Evolutionary conservation across 2,888 invertebrate genomes (phyloP).

Genomic region (Tuta absoluta): DNA sequence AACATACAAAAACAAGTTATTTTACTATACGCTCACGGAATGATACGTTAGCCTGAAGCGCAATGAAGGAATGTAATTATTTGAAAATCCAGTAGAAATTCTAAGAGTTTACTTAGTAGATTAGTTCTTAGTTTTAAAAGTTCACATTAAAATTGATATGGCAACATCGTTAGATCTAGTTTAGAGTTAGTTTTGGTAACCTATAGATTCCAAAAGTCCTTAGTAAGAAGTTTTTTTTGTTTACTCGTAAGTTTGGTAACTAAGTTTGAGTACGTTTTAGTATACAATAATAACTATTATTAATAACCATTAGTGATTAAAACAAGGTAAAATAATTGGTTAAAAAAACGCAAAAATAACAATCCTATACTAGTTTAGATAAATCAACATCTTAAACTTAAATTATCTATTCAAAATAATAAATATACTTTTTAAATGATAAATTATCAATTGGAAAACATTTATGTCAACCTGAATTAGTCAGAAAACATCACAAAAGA

Average conservation of each 20-base stretch:
- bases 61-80: slow-evolving; percentile 47
- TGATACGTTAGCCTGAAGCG: slow-evolving; percentile 24
- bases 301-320: not conserved
- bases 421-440: slow-evolving; percentile 11
- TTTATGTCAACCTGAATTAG: not conserved
- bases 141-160: slow-evolving; percentile 37
- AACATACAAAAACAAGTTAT: not conserved
- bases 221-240: slow-evolving; percentile 13
- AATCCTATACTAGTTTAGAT: not conserved
- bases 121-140: slow-evolving; percentile 37
- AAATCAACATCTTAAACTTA: not conserved
- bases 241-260: slow-evolving; percentile 28
- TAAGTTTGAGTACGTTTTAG: slow-evolving; percentile 19
- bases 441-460: slow-evolving; percentile 3
- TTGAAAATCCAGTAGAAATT: slow-evolving; percentile 60
- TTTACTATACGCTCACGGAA: not conserved
- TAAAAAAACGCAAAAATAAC: not conserved
- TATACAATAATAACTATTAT: slow-evolving; percentile 2
- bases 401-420: not conserved
- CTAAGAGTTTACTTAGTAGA: slow-evolving; percentile 65
- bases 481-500: too few species aligned
- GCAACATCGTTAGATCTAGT: slow-evolving; percentile 29
- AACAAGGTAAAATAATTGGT: not conserved
- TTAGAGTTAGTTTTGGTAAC: slow-evolving; percentile 31
- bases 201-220: slow-evolving; percentile 26